Base-by-base conservation (phyloP, 2,797 vertebrate genomes). In the Loriculus beryllinus region DNA sequence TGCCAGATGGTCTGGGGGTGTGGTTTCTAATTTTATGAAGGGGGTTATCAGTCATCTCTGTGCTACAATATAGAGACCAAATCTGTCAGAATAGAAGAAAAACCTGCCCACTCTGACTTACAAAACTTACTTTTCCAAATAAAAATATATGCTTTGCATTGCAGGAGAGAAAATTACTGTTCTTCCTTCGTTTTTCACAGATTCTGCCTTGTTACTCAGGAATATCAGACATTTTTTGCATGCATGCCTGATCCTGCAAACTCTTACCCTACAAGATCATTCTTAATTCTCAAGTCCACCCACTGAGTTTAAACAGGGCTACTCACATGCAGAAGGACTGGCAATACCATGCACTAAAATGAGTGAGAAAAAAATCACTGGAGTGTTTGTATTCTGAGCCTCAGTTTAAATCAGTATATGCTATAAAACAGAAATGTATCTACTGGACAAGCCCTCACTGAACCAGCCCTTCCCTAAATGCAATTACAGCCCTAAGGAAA, bases 1-100 rank as follows among this genome's bases (percentile, higher is more conserved):
- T 39, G 93, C 92, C 97, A 97, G 97, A 97, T 96, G 95, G 96
- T 96, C 92, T 95, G 96, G 95, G 90, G 96, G 96, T 94, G 95
- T 90, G 96, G 95, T 97, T 97, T 97, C 97, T 97, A 96, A 96
- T 97, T 97, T 97, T 97, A 96, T 79, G 93, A 95, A 95, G 93
- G 90, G 92, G 95, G 93, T 96, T 95, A 96, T 96, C 96, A 96
- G 93, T 93, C 94, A 96, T 95, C 93, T 89, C 75, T 76, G 86
- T 4, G 54, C 85, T 89, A 96, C 95, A 95, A 96, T 90, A 92
- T 78, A 96, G 94, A 92, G 85, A 97, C 92, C 94, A 91, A 96
- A 97, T 96, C 96, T 96, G 95, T 94, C 92, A 91, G 92, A 96
- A 95, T 94, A 87, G 80, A 92, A 96, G 86, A 89, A 92, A 96